Evolutionary conservation across 1,140 invertebrate species (phyloP).

Genomic region (Venustaconcha ellipsiformis): DNA sequence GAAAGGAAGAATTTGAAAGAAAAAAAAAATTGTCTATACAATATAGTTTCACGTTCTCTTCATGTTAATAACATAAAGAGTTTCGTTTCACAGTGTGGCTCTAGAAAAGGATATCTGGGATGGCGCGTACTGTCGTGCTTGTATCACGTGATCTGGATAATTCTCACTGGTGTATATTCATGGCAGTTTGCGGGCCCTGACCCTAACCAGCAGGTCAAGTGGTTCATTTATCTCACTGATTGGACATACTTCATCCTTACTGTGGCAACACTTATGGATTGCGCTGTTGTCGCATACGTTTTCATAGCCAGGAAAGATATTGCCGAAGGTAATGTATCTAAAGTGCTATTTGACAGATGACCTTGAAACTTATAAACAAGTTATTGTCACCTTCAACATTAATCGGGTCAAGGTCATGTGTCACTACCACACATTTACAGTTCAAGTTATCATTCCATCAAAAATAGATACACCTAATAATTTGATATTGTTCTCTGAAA

Average conservation of each 20-base stretch:
- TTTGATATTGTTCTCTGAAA: too few relatives aligned
- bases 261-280: constrained; percentile 41
- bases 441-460: too few relatives aligned
- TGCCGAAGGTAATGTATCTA: constrained; percentile 33
- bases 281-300: constrained; percentile 28
- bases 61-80: too few relatives aligned
- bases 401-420: too few relatives aligned
- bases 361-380: not conserved
- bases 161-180: constrained; percentile 39
- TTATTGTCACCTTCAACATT: too few relatives aligned
- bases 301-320: constrained; percentile 39
- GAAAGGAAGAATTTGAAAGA: too few relatives aligned
- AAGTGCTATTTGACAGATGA: not conserved
- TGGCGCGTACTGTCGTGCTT: constrained; percentile 50
- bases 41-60: too few relatives aligned
- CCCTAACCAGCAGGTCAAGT: constrained; percentile 41
- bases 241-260: constrained; percentile 53
- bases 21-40: too few relatives aligned
- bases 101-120: constrained; percentile 25
- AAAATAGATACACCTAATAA: too few relatives aligned
- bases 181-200: constrained; percentile 36
- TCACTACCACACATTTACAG: too few relatives aligned
- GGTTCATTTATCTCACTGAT: constrained; percentile 58
- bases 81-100: too few relatives aligned
- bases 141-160: constrained; percentile 52